A percentile compares a stretch with the other conserved stretches of the same genome.
These are phyloP conservation scores for Corythoichthys haematopterus DNA, from an alignment of 2,113 vertebrate genomes.

Conservation along the genomic window DNA sequence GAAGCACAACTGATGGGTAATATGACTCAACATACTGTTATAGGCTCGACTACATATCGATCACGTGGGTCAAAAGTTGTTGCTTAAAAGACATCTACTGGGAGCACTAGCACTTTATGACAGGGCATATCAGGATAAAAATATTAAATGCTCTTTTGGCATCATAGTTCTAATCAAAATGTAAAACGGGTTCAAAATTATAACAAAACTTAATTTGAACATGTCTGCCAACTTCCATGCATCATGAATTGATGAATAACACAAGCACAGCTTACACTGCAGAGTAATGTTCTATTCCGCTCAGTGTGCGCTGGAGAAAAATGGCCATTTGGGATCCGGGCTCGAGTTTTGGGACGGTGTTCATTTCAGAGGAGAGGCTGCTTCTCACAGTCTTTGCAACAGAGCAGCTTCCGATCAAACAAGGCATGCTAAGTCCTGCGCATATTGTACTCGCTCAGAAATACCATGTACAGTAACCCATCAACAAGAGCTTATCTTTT, in stretches of 20 bases:
- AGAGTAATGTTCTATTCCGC: neutral
- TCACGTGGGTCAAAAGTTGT: too few relatives aligned
- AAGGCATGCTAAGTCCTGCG: slow-evolving; percentile 16
- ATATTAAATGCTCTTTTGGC: neutral
- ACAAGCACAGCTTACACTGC: neutral
- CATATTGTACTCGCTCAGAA: slow-evolving; percentile 4
- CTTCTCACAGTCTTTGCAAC: slow-evolving; percentile 3
- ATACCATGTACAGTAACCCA: neutral
- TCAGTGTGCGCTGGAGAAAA: neutral
- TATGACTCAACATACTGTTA: neutral
- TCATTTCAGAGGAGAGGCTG: slow-evolving; percentile 4
- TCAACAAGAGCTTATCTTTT: slow-evolving; percentile 26
- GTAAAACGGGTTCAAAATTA: neutral
- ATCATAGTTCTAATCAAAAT: neutral
- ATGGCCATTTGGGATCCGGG: neutral
- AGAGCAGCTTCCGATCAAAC: slow-evolving; percentile 14
- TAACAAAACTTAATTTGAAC: neutral
- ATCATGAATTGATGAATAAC: neutral
- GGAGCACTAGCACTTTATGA: neutral
- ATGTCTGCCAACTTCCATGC: neutral
- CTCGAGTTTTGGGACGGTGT: neutral
- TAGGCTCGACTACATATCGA: neutral
- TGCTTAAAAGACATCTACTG: neutral
- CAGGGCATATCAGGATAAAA: too few relatives aligned
- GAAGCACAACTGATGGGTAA: neutral